Evolutionary conservation across 2,113 vertebrate species (phyloP).

Genomic region (Phyllostomus discolor): DNA sequence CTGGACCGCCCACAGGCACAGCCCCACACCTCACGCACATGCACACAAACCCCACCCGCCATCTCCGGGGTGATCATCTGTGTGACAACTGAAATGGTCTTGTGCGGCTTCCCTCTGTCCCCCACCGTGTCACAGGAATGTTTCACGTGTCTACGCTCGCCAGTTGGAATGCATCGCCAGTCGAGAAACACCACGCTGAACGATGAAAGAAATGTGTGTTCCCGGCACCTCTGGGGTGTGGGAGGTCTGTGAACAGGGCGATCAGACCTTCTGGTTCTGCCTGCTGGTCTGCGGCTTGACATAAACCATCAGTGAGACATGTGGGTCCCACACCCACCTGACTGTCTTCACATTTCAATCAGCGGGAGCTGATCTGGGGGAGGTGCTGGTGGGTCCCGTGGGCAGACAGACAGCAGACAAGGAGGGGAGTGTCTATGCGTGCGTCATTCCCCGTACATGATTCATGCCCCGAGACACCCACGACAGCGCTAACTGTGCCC

Average conservation of each 20-base stretch:
- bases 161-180: background rate
- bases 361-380: constrained; percentile 81
- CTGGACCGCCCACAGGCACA: accelerated
- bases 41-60: background rate
- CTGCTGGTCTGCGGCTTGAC: background rate
- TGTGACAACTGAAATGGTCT: background rate
- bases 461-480: background rate
- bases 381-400: constrained; percentile 79
- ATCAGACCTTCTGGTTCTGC: constrained; percentile 61
- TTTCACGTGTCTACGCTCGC: background rate
- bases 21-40: accelerated
- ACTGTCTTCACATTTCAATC: constrained; percentile 86
- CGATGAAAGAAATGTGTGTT: background rate
- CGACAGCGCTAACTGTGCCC: background rate
- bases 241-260: background rate
- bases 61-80: background rate
- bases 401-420: constrained; percentile 75
- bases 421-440: background rate
- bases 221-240: background rate
- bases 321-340: constrained; percentile 73
- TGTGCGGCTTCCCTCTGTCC: accelerated
- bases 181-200: constrained; percentile 23
- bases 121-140: background rate
- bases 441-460: background rate
- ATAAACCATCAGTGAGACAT: constrained; percentile 44